phyloP scores from a whole-genome alignment of 2,888 invertebrate species.

The Unio delphinus region DNA sequence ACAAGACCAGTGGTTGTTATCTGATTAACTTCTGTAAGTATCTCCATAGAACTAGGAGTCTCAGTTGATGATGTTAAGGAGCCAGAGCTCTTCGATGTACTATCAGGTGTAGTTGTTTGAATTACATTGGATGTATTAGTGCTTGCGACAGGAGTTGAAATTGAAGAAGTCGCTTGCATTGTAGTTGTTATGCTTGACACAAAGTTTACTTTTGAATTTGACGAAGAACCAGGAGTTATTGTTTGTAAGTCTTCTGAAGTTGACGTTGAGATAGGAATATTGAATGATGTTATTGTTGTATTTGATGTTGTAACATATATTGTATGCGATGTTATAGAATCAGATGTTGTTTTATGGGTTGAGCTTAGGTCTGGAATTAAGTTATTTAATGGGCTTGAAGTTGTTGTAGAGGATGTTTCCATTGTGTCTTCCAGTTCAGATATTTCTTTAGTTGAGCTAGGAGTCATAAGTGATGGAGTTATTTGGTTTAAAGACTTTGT shows the following conservation, averaged over 20 bases:
- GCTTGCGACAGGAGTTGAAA: background rate
- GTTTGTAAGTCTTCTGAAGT: background rate
- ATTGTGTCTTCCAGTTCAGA: background rate
- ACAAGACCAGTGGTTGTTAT: background rate
- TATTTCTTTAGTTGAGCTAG: too few species aligned
- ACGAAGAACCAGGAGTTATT: background rate
- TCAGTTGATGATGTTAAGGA: slow-evolving; percentile 2
- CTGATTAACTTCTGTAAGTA: slow-evolving; percentile 1
- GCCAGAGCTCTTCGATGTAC: too few species aligned
- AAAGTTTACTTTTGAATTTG: background rate
- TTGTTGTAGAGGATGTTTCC: background rate
- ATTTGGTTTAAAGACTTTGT: too few species aligned
- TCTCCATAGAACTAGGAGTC: slow-evolving; percentile 2
- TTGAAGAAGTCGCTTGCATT: background rate
- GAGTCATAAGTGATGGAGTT: too few species aligned
- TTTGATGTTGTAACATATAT: background rate
- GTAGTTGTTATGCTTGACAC: background rate
- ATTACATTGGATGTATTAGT: slow-evolving; percentile 1
- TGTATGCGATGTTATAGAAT: background rate
- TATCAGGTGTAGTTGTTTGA: background rate
- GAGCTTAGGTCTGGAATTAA: too few species aligned
- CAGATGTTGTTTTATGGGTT: background rate
- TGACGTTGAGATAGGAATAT: background rate
- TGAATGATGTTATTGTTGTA: background rate
- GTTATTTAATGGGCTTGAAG: background rate